These are phyloP conservation scores for Girardinichthys multiradiatus DNA, from an alignment of 2,113 vertebrate species.

Conservation along the genomic window DNA sequence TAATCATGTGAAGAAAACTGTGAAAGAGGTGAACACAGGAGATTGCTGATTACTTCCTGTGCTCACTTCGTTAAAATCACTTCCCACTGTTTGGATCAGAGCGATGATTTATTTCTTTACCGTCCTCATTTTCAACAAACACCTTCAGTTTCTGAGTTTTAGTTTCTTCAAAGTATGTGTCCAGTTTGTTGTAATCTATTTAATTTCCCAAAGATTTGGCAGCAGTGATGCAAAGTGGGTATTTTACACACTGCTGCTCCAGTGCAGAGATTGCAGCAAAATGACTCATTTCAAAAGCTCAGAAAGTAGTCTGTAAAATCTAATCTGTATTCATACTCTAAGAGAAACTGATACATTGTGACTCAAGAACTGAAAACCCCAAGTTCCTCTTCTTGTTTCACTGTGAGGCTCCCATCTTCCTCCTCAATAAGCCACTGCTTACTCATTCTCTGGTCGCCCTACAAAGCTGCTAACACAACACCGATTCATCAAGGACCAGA, in stretches of 20 bases:
- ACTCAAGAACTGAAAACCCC: background rate
- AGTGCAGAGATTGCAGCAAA: too few species aligned
- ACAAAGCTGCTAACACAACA: background rate
- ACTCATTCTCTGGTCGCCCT: background rate
- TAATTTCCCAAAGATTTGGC: background rate
- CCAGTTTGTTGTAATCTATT: background rate
- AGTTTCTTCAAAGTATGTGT: background rate
- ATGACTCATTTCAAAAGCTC: background rate
- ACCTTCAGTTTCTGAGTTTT: too few species aligned
- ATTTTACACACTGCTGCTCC: background rate
- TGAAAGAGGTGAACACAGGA: background rate
- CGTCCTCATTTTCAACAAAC: background rate
- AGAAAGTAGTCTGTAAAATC: background rate
- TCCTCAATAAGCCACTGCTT: background rate
- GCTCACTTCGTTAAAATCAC: background rate
- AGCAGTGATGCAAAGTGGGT: background rate
- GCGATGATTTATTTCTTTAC: background rate
- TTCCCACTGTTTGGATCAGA: too few species aligned
- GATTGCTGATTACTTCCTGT: background rate
- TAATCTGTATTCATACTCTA: too few species aligned
- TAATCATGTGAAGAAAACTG: constrained; percentile 16
- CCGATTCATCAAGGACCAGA: too few species aligned
- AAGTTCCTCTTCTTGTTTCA: background rate
- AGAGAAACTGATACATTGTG: background rate
- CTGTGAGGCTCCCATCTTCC: too few species aligned